Conservation (phyloP, 2,113 vertebrate genomes). For the Gymnocephalus cernua region DNA sequence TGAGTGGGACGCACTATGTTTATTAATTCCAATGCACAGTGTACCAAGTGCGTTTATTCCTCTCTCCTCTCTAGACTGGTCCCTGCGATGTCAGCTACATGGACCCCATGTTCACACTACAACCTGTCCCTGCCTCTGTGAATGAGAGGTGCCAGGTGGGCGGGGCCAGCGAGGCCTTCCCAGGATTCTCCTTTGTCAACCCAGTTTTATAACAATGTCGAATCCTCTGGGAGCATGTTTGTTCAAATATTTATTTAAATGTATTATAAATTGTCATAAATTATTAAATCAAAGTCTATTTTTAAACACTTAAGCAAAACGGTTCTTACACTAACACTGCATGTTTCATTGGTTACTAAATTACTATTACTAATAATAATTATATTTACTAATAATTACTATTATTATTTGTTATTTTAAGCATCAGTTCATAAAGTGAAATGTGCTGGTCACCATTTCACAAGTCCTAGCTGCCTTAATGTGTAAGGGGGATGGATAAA, state of each 20-base stretch:
- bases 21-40: neutral
- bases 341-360: constrained; percentile 18
- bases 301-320: constrained; percentile 32
- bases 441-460: constrained; percentile 52
- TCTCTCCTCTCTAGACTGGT: constrained; percentile 69
- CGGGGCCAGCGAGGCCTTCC: constrained; percentile 67
- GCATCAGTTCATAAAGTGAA: constrained; percentile 17
- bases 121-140: constrained; percentile 80
- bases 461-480: constrained; percentile 13
- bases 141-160: constrained; percentile 58
- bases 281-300: constrained; percentile 60
- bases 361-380: too few species aligned
- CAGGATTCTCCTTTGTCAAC: constrained; percentile 83
- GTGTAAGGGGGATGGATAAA: neutral
- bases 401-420: constrained; percentile 19
- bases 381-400: too few species aligned
- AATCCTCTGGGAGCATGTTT: constrained; percentile 27
- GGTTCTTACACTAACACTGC: constrained; percentile 10
- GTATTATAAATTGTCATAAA: constrained; percentile 19
- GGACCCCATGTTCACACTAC: constrained; percentile 81
- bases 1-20: neutral
- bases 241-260: constrained; percentile 57
- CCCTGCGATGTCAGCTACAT: constrained; percentile 85
- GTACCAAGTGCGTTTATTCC: neutral
- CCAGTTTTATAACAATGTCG: constrained; percentile 48